Evolutionary conservation across 2,888 invertebrate species (phyloP).

Genomic region (Phyto melanocephala): DNA sequence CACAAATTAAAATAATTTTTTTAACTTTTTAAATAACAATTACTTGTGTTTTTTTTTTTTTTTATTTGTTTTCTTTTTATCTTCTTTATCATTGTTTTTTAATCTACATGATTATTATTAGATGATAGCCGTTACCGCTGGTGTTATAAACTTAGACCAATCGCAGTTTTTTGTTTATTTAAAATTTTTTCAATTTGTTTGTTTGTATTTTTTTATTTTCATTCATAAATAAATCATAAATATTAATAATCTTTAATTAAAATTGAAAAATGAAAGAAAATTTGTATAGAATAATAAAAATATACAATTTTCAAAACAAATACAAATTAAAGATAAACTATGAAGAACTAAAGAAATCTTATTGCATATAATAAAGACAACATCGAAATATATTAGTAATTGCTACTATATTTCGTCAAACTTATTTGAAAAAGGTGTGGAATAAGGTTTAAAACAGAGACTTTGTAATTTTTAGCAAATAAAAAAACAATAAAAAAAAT

Average conservation of each 20-base stretch:
- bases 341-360: no score
- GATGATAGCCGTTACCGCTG: slow-evolving; percentile 7
- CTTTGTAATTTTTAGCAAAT: no score
- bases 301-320: neutral
- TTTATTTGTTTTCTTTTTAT: neutral
- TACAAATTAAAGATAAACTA: neutral
- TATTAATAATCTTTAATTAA: slow-evolving; percentile 60
- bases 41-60: slow-evolving; percentile 26
- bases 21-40: no score
- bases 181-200: neutral
- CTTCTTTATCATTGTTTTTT: slow-evolving; percentile 20
- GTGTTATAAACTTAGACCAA: slow-evolving; percentile 11
- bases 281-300: slow-evolving; percentile 4
- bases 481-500: no score
- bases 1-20: slow-evolving; percentile 16
- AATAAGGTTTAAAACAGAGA: no score
- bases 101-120: slow-evolving; percentile 34
- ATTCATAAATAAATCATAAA: slow-evolving; percentile 50
- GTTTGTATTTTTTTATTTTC: neutral
- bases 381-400: no score
- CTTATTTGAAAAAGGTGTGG: no score
- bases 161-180: neutral
- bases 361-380: no score
- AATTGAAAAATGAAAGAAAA: slow-evolving; percentile 35
- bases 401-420: no score